These are phyloP conservation scores for Crotalus helleri DNA, from an alignment of 2,113 vertebrate genomes.

Conservation along the genomic window DNA sequence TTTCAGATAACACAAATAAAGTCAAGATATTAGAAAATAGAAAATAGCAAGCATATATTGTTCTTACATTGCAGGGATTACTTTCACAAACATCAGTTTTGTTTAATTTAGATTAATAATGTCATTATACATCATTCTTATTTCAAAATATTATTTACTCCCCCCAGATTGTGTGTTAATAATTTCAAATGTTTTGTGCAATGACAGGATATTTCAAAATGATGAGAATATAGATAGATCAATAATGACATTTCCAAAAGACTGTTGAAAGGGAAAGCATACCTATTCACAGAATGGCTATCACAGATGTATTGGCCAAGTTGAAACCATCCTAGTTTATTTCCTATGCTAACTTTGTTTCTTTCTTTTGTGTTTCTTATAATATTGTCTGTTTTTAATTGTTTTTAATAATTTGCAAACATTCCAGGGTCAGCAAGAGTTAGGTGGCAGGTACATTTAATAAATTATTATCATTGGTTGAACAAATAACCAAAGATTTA, in stretches of 20 bases:
- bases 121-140: neutral
- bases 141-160: neutral
- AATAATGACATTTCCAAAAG: neutral
- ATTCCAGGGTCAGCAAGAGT: neutral
- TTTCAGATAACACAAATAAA: conserved; percentile 37
- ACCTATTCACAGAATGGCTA: neutral
- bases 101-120: neutral
- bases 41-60: conserved; percentile 9
- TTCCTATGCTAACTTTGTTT: neutral
- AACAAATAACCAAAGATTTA: neutral
- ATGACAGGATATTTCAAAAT: neutral
- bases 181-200: neutral
- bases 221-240: neutral
- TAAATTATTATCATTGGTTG: neutral
- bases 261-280: neutral
- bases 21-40: conserved; percentile 21
- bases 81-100: neutral
- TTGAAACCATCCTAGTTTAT: neutral
- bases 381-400: neutral
- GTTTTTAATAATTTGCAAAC: neutral
- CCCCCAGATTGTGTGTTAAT: neutral
- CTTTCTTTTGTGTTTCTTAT: neutral
- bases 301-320: neutral
- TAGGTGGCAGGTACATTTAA: neutral
- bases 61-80: neutral